These are phyloP conservation scores for Criorhina ranunculi DNA, from an alignment of 2,888 invertebrate species.

Conservation along the genomic window DNA sequence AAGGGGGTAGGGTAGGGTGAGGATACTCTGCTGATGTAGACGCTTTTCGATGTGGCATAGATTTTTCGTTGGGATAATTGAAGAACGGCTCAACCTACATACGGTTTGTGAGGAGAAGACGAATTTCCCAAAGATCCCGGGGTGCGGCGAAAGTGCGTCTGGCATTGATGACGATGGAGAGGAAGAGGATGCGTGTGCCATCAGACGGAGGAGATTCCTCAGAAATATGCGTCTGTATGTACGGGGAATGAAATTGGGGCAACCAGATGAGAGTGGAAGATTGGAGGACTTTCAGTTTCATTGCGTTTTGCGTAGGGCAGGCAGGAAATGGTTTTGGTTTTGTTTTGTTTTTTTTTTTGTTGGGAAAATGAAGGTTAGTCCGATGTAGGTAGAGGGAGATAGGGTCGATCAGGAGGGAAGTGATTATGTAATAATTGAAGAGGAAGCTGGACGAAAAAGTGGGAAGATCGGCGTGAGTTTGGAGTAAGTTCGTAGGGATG, in stretches of 20 bases:
- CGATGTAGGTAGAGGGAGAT: neutral
- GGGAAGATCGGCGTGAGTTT: neutral
- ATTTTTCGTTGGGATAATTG: conserved; percentile 62
- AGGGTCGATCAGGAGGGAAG: neutral
- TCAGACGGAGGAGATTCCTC: conserved; percentile 65
- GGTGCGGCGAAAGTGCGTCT: conserved; percentile 58
- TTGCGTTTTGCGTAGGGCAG: conserved; percentile 53
- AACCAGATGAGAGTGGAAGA: conserved; percentile 64
- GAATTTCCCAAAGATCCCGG: conserved; percentile 28
- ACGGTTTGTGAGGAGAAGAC: conserved; percentile 27
- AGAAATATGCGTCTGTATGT: conserved; percentile 41
- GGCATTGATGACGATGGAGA: too few species aligned
- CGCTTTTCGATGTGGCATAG: conserved; percentile 55
- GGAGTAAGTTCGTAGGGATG: too few species aligned
- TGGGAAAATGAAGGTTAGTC: too few species aligned
- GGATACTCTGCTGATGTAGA: conserved; percentile 6
- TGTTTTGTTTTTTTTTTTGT: neutral
- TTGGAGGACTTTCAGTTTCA: conserved; percentile 67
- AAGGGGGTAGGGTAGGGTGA: neutral
- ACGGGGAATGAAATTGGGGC: conserved; percentile 57
- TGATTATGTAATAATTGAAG: conserved; percentile 33
- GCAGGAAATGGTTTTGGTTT: conserved; percentile 37
- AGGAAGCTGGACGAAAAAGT: neutral
- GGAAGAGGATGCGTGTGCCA: conserved; percentile 57
- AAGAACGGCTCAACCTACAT: conserved; percentile 71